Conservation (phyloP, 2,797 vertebrate species). For the Vultur gryphus region DNA sequence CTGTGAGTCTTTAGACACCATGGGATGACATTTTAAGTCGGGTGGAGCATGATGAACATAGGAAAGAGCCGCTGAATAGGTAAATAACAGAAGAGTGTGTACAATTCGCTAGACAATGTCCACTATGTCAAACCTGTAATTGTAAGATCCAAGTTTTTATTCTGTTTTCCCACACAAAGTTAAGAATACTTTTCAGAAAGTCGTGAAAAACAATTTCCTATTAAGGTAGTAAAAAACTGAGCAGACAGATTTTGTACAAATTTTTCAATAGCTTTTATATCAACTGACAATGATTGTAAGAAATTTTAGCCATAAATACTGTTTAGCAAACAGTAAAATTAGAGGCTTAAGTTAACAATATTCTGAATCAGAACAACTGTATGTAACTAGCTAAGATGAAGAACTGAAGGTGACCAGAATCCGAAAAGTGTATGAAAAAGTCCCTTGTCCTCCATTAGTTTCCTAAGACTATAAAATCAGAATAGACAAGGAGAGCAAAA, state of each 20-base stretch:
- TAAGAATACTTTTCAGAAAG: neutral
- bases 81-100: neutral
- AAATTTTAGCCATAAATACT: neutral
- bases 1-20: neutral
- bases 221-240: neutral
- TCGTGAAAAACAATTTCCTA: neutral
- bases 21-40: neutral
- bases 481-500: neutral
- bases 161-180: neutral
- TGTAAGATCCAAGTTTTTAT: neutral
- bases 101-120: neutral
- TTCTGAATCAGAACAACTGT: slow-evolving; percentile 17
- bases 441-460: neutral
- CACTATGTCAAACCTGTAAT: neutral
- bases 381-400: neutral
- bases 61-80: neutral
- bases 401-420: neutral
- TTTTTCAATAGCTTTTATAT: neutral
- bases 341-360: slow-evolving; percentile 2
- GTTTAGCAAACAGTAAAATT: neutral
- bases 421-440: neutral
- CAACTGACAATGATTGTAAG: neutral
- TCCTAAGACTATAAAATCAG: neutral
- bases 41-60: neutral
- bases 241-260: neutral